Evolutionary conservation across 2,797 vertebrate genomes (phyloP).

Genomic region (Siniperca obscura): DNA sequence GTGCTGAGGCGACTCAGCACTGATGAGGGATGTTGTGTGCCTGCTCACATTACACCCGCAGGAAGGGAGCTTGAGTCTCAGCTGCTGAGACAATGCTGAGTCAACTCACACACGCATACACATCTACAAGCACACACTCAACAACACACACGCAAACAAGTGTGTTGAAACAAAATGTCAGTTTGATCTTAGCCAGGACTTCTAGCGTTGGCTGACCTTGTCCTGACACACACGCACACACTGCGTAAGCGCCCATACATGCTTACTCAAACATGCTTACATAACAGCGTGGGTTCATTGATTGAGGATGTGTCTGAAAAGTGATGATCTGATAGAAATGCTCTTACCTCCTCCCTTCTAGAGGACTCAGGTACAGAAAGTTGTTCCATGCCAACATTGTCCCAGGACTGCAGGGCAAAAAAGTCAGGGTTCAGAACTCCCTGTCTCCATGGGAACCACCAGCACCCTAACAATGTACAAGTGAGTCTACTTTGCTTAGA

Average conservation of each 20-base stretch:
- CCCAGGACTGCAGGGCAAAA: constrained; percentile 12
- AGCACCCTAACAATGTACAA: constrained; percentile 21
- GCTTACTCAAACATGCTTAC: constrained; percentile 32
- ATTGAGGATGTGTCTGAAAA: constrained; percentile 53
- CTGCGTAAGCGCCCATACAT: not conserved
- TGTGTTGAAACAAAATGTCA: constrained; percentile 28
- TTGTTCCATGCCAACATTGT: not conserved
- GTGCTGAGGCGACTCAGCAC: constrained; percentile 43
- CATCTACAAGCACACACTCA: constrained; percentile 11
- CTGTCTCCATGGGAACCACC: constrained; percentile 25
- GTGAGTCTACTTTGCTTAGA: constrained; percentile 52
- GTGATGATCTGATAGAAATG: constrained; percentile 57
- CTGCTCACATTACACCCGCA: constrained; percentile 61
- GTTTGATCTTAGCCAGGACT: constrained; percentile 25
- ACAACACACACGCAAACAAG: constrained; percentile 16
- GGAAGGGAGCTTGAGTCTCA: constrained; percentile 57
- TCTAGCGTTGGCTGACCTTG: constrained; percentile 49
- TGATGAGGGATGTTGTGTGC: constrained; percentile 50
- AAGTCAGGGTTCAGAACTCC: constrained; percentile 42
- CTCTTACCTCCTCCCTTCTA: constrained; percentile 25
- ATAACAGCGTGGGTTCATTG: constrained; percentile 36
- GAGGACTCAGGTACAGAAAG: constrained; percentile 35
- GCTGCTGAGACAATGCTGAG: constrained; percentile 68
- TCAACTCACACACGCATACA: constrained; percentile 44
- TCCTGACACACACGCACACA: constrained; percentile 12